These are phyloP conservation scores for Paramuricea clavata DNA, from an alignment of 92 coral and sea anemone genomes.

Conservation along the genomic window DNA sequence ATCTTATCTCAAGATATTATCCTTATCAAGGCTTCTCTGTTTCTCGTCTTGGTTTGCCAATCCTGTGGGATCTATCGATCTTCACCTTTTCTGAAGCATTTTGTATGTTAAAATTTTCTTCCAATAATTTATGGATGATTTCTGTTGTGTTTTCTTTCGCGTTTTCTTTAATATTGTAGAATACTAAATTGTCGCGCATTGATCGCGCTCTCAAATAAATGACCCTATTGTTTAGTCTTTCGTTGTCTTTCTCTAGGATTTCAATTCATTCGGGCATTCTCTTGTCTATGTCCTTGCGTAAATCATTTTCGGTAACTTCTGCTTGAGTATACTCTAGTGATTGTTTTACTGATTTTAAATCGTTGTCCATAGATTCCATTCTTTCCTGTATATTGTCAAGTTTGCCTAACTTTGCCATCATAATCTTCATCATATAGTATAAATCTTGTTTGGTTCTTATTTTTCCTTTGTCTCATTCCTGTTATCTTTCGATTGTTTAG, in stretches of 20 bases:
- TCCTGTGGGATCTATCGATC: neutral
- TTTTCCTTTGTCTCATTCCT: too few relatives aligned
- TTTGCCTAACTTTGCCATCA: too few relatives aligned
- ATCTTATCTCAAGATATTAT: neutral
- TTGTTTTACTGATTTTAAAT: neutral
- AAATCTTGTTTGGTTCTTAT: too few relatives aligned
- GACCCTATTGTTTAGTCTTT: neutral
- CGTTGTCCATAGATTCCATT: neutral
- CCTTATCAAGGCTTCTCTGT: slow-evolving; percentile 36
- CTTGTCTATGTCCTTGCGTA: neutral
- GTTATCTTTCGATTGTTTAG: too few relatives aligned
- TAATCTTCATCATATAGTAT: too few relatives aligned
- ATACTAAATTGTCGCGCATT: neutral
- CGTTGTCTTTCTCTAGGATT: neutral
- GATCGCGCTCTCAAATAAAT: neutral
- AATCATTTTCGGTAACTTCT: too few relatives aligned
- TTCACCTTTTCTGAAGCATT: neutral
- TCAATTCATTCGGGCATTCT: neutral
- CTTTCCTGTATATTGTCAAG: too few relatives aligned
- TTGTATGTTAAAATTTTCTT: neutral
- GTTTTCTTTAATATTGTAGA: neutral
- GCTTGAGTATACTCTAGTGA: neutral
- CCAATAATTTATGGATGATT: neutral
- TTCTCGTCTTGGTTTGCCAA: slow-evolving; percentile 9
- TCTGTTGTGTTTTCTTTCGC: neutral